Evolutionary conservation across 2,888 invertebrate genomes (phyloP), one percentile per base, ranked within the genome.

Genomic region (Malacosoma neustria): DNA sequence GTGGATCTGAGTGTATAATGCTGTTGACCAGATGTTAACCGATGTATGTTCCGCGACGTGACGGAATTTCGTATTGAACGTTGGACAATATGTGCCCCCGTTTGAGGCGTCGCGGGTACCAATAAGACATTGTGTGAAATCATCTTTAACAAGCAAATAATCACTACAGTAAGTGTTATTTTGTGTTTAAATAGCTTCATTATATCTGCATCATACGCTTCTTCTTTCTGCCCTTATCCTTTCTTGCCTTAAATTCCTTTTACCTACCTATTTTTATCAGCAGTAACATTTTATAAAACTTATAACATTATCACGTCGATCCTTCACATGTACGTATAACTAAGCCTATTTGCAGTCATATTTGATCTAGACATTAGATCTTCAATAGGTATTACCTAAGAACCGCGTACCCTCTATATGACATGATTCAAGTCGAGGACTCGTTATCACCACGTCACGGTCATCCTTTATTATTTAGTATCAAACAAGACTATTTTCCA

Each of bases 281-380:
- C 5, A 4, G 22, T 22, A 22, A 22, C 5, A 22, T 22, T 22
- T 22, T 22, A 5, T 7, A 22, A 22, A 9, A 22, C 22, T 15
- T 15, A n/a, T n/a, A 22, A 22, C 22, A 22, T 4, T 9, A 22
- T 22, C 9, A 22, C 4, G 22, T 41, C 12, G 54, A 50, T 49
- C 58, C 51, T 41, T 48, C 46, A 54, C 61, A 57, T 54, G 49
- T 61, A 22, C 3, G 6, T 22, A 22, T 22, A 22, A n/a, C n/a
- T n/a, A n/a, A n/a, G n/a, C 22, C 43, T 53, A 52, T 45, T 43
- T 57, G 67, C 66, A 56, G 68, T 66, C 66, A 68, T 76, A 49
- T 77, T 75, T 74, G 65, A 71, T 67, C 51, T 69, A 65, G 51
- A 59, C 57, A 64, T 67, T 69, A 66, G 67, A 57, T 48, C 57